phyloP scores from a whole-genome alignment of 1,140 invertebrate genomes.

The Macrobrachium nipponense region DNA sequence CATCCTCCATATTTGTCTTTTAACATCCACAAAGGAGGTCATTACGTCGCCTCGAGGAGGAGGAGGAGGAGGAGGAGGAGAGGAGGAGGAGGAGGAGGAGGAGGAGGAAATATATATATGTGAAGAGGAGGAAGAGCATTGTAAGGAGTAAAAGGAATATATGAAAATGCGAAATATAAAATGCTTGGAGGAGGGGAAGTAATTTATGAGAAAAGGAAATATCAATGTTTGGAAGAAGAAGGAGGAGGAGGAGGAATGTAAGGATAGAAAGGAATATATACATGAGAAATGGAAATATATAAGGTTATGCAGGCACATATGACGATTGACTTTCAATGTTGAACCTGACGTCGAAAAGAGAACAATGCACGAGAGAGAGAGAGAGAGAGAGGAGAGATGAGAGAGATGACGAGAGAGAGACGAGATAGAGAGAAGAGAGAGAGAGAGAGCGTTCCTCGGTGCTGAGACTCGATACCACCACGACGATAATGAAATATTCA shows the following conservation, averaged over 20 bases:
- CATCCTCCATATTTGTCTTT: not conserved
- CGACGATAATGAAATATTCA: too few relatives aligned
- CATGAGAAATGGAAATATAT: not conserved
- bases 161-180: not conserved
- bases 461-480: too few relatives aligned
- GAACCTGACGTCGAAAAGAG: not conserved
- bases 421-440: not conserved
- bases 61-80: not conserved
- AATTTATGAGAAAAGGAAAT: not conserved
- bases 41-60: not conserved
- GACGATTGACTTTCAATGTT: too few relatives aligned
- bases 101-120: not conserved
- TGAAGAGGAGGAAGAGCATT: not conserved
- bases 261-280: not conserved
- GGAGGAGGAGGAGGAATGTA: not conserved
- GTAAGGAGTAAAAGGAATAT: not conserved
- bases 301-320: not conserved
- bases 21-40: not conserved
- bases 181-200: too few relatives aligned
- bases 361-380: slow-evolving; percentile 1
- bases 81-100: not conserved
- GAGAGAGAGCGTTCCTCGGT: not conserved
- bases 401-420: not conserved
- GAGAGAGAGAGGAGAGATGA: not conserved
- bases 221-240: not conserved